These are phyloP conservation scores for Notodonta ziczac DNA, from an alignment of 2,888 invertebrate genomes.

Conservation along the genomic window DNA sequence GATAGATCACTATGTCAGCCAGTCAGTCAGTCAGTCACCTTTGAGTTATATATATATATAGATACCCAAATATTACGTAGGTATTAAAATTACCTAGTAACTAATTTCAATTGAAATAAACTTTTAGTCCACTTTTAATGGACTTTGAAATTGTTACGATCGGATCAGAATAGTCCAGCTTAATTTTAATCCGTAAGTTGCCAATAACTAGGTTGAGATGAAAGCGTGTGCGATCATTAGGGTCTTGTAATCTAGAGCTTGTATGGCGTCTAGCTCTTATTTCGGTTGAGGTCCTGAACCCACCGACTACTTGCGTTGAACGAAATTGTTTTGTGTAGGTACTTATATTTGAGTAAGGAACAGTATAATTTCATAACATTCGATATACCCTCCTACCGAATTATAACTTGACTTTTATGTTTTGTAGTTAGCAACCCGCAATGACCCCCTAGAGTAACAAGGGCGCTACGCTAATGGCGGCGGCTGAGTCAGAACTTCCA, in stretches of 20 bases:
- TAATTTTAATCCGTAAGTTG: slow-evolving; percentile 27
- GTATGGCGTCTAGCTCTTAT: slow-evolving; percentile 33
- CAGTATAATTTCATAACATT: too few relatives aligned
- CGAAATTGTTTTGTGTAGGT: not conserved
- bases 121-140: slow-evolving; percentile 42
- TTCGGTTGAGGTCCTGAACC: not conserved
- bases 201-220: slow-evolving; percentile 8
- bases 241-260: slow-evolving; percentile 10
- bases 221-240: slow-evolving; percentile 11
- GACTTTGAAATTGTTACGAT: slow-evolving; percentile 45
- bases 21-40: too few relatives aligned
- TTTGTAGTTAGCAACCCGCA: not conserved
- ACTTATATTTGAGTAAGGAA: too few relatives aligned
- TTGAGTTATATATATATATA: too few relatives aligned
- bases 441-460: not conserved
- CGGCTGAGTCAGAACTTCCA: slow-evolving; percentile 53
- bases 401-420: not conserved
- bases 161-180: slow-evolving; percentile 32
- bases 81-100: not conserved
- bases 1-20: too few relatives aligned
- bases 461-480: slow-evolving; percentile 48
- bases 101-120: not conserved
- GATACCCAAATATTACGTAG: too few relatives aligned
- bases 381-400: too few relatives aligned
- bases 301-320: not conserved